A percentile compares a stretch with the other conserved stretches of the same genome.
Evolutionary conservation across 2,797 vertebrate species (phyloP).

Genomic region (Paguma larvata): DNA sequence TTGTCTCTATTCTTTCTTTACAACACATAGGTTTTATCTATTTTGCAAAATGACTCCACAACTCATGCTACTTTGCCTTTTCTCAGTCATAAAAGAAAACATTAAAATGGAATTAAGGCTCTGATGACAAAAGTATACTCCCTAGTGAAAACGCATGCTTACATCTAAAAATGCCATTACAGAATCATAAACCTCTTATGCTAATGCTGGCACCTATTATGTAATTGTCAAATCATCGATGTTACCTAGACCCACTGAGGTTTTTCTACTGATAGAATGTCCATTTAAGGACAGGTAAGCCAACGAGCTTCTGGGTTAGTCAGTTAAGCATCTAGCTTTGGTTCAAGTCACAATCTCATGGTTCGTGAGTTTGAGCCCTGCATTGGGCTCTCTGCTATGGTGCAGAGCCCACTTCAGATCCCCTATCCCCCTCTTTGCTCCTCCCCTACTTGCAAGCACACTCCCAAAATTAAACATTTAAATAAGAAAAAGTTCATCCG

Average conservation of each 20-base stretch:
- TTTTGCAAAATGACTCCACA: background rate
- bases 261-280: background rate
- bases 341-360: too few species aligned
- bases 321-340: too few species aligned
- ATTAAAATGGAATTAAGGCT: background rate
- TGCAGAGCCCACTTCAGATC: too few species aligned
- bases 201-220: background rate
- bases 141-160: background rate
- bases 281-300: background rate
- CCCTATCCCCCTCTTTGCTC: too few species aligned
- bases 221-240: background rate
- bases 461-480: too few species aligned
- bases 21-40: background rate
- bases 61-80: background rate
- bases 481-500: background rate
- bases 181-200: background rate
- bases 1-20: background rate
- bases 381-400: too few species aligned
- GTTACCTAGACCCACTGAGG: background rate
- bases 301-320: too few species aligned
- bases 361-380: too few species aligned
- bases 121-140: background rate
- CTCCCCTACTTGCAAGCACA: too few species aligned
- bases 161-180: background rate
- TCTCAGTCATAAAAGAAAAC: background rate